Base-by-base conservation (phyloP, 2,888 invertebrate species). In the Entomobrya proxima region DNA sequence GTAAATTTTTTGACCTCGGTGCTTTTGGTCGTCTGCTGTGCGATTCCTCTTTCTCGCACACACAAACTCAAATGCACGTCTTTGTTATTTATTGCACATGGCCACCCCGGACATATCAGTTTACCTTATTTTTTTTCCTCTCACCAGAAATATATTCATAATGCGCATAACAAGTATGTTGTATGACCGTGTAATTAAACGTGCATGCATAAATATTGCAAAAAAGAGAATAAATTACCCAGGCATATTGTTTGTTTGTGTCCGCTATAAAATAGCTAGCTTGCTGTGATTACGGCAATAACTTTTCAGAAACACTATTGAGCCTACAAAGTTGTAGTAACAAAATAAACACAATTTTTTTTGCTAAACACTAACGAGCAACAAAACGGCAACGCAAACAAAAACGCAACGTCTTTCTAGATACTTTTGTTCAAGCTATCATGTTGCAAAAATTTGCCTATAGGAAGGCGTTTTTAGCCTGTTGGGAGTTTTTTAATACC, bases 351-450 rank as follows among this genome's bases (percentile, higher is more conserved):
- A 58, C n/a, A 15, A 44, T 44, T 13, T 15, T 44, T 2, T 11
- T 40, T 44, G 44, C n/a, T 44, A 44, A 15, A n/a, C 44, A 2
- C 44, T 40, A 11, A 27, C 55, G 47, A 72, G 6, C 32, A 50
- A 47, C 11, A n/a, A 30, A 72, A 72, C 47, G 30, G 30, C n/a
- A n/a, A n/a, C n/a, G 27, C 27, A n/a, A 21, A n/a, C 37, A 69
- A 40, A 69, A 69, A 44, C 69, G 72, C 47, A 30, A 47, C 1
- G 32, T 15, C 47, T 72, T 72, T 72, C 72, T 50, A 50, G 69
- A 69, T 18, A 18, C 7, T 18, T 32, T 61, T 11, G n/a, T 61
- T 32, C 7, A 61, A 61, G 6, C 18, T n/a, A 32, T 2, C 37
- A n/a, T 5, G 55, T 5, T 58, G 40, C 40, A 40, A 11, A 7